These are phyloP conservation scores for Tokudaia tokunoshimensis DNA, from an alignment of 2,797 vertebrate genomes.

Conservation along the genomic window DNA sequence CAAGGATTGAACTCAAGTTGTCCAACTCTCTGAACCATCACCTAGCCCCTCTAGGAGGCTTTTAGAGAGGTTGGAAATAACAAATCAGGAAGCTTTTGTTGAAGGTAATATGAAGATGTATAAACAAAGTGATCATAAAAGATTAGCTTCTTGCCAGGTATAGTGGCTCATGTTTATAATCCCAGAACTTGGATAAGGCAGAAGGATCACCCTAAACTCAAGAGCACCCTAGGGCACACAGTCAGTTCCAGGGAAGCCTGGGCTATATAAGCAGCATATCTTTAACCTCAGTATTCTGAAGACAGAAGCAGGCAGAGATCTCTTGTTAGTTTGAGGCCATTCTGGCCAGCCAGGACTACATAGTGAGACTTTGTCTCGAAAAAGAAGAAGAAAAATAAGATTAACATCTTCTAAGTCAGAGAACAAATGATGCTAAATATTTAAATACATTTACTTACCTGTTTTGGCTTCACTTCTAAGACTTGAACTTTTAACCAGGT, in stretches of 20 bases:
- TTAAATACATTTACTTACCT: conserved; percentile 84
- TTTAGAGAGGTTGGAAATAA: neutral
- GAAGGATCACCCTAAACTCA: neutral
- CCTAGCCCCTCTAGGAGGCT: neutral
- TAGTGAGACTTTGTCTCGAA: neutral
- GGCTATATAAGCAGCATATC: neutral
- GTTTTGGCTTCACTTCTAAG: conserved; percentile 85
- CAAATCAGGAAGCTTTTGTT: neutral
- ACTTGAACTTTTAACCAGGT: conserved; percentile 92
- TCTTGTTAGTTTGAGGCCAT: neutral
- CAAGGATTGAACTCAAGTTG: neutral
- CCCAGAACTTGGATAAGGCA: neutral
- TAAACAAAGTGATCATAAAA: neutral
- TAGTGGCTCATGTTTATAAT: neutral
- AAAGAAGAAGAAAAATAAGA: neutral
- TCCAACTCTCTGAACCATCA: neutral
- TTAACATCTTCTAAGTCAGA: conserved; percentile 5
- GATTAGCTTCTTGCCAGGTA: neutral
- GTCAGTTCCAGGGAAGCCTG: neutral
- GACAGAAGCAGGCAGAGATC: neutral
- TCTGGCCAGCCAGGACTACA: neutral
- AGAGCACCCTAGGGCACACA: neutral
- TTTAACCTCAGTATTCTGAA: neutral
- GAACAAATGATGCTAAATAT: neutral
- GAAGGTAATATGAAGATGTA: neutral